Conservation (phyloP, 2,113 vertebrate species). For the Columba janthina region DNA sequence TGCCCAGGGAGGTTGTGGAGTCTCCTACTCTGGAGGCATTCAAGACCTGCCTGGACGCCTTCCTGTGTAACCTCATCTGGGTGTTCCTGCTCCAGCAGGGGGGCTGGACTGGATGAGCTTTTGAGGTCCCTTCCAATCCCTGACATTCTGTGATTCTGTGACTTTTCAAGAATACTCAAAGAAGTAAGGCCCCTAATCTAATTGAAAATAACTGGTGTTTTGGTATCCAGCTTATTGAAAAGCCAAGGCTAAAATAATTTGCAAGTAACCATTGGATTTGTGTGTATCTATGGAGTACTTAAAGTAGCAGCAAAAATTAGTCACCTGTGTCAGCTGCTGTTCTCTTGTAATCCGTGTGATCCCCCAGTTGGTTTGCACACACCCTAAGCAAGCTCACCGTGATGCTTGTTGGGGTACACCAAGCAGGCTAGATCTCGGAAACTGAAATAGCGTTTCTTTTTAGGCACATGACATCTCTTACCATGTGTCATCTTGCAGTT, state of each 20-base stretch:
- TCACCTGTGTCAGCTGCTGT: neutral
- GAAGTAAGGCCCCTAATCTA: neutral
- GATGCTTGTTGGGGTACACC: neutral
- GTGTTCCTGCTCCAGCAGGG: too few relatives aligned
- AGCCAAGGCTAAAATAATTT: neutral
- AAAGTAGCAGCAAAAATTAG: neutral
- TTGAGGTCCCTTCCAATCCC: too few relatives aligned
- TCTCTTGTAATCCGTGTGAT: neutral
- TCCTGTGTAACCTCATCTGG: too few relatives aligned
- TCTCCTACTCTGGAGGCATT: too few relatives aligned
- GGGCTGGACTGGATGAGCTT: too few relatives aligned
- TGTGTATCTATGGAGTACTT: neutral
- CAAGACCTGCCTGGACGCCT: too few relatives aligned
- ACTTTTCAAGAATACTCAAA: neutral
- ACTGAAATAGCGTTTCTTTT: neutral
- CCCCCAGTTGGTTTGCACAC: neutral
- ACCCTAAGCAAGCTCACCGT: neutral
- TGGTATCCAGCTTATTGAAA: neutral
- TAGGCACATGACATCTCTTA: neutral
- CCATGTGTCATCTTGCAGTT: constrained; percentile 33
- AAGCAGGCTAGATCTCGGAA: neutral
- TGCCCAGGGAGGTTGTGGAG: too few relatives aligned
- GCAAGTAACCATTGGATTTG: neutral
- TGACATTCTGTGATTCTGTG: too few relatives aligned
- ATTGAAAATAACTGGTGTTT: neutral